A percentile compares a stretch with the other conserved stretches of the same genome.
Conservation (phyloP, 2,888 invertebrate species). For the Dendrolimus houi region DNA sequence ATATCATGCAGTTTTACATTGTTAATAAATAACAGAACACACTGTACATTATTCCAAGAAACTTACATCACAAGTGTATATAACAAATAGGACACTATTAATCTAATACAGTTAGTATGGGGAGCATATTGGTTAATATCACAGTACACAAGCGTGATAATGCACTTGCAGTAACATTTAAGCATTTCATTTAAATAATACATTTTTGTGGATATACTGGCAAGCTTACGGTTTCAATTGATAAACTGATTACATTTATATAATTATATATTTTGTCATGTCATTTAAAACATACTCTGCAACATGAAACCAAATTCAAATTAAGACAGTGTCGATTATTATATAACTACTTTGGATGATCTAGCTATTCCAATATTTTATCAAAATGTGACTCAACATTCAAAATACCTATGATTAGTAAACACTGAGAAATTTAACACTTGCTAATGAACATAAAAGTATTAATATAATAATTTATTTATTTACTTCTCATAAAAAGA, state of each 20-base stretch:
- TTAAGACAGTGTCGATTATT: background rate
- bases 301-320: background rate
- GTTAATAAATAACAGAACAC: slow-evolving; percentile 9
- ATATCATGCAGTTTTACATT: slow-evolving; percentile 25
- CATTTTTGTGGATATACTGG: too few relatives aligned
- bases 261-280: too few relatives aligned
- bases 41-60: slow-evolving; percentile 13
- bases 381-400: too few relatives aligned
- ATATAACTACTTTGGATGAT: too few relatives aligned
- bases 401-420: too few relatives aligned
- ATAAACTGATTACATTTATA: too few relatives aligned
- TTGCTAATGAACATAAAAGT: background rate
- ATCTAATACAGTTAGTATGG: slow-evolving; percentile 3
- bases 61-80: slow-evolving; percentile 5
- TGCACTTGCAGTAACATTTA: slow-evolving; percentile 35
- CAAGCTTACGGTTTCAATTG: too few relatives aligned
- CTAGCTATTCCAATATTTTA: too few relatives aligned
- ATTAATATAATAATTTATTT: too few relatives aligned
- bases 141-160: slow-evolving; percentile 17
- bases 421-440: background rate
- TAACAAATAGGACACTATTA: slow-evolving; percentile 11
- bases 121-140: slow-evolving; percentile 15
- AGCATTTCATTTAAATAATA: too few relatives aligned
- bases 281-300: background rate
- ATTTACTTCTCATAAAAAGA: too few relatives aligned